Base-by-base conservation (phyloP, 1,140 invertebrate genomes). In the Apis cerana region DNA sequence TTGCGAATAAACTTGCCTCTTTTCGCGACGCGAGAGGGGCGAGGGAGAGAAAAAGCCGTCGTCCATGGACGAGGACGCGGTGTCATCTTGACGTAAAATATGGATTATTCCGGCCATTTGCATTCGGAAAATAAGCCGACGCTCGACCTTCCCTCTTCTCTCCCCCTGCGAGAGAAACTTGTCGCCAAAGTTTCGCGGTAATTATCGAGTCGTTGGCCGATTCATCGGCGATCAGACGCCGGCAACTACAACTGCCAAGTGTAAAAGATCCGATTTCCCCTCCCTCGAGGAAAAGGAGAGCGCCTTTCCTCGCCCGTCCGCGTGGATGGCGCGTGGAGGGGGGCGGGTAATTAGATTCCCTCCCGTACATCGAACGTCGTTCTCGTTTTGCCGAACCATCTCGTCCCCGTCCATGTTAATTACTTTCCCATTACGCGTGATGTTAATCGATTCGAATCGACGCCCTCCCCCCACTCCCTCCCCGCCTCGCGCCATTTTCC, bases 91-190 rank as follows among this genome's bases (percentile, higher is more conserved):
- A 88, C 91, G 90, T 93, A 92, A 93, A 93, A 92, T 93, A 93
- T 93, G 93, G 93, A 93, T 93, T 93, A 93, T 93, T 93, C 93
- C 89, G 85, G 90, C 87, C 92, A 93, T 93, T 93, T 93, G 92
- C 93, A 93, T 93, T 93, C 88, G 91, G 90, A 93, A 93, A 93
- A 93, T 92, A 92, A 92, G 88, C 88, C 89, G 90, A 90, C 89
- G 91, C 80, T 33, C 59, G 64, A 56, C 33, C 17, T 43, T 33
- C 3, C 56, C 23, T 27, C 13, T 27, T n/a, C 27, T 11, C 13
- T n/a, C 23, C 50, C 10, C n/a, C n/a, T 27, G 56, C 61, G 33
- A 23, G 19, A 27, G 48, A 13, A 85, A 85, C 76, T 85, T 64
- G 86, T 78, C 80, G 80, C 27, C 15, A 72, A 89, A 89, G 74